phyloP scores from a whole-genome alignment of 1,140 invertebrate genomes.

The Eriosoma lanigerum region DNA sequence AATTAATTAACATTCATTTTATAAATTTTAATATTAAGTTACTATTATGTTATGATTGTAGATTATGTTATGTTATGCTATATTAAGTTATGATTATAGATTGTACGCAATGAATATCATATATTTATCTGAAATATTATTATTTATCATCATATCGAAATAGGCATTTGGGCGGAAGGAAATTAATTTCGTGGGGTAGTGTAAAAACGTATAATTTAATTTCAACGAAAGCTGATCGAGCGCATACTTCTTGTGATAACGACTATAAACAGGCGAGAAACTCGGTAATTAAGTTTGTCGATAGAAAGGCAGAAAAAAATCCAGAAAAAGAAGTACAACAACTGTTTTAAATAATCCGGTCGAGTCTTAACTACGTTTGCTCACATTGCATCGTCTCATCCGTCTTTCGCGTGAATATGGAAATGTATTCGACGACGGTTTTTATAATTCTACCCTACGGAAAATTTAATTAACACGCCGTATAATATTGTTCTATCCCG shows the following conservation, averaged over 20 bases:
- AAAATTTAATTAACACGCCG: constrained; percentile 16
- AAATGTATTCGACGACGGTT: constrained; percentile 2
- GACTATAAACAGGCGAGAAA: not conserved
- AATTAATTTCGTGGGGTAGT: no score
- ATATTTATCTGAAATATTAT: no score
- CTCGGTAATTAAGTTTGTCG: not conserved
- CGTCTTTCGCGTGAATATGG: constrained; percentile 7
- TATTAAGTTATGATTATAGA: no score
- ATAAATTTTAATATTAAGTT: no score
- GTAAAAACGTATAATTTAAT: no score
- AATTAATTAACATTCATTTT: no score
- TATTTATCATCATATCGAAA: no score
- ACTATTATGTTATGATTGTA: no score
- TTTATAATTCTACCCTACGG: constrained; percentile 6
- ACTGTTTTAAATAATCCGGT: not conserved
- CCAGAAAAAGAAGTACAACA: not conserved
- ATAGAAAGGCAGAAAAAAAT: not conserved
- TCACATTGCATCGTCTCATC: not conserved
- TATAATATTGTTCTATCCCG: not conserved
- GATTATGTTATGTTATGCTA: no score
- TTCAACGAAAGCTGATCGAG: no score
- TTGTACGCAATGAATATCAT: no score
- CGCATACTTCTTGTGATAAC: not conserved
- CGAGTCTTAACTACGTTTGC: not conserved
- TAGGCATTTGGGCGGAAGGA: no score